Conservation (phyloP, 2,888 invertebrate species). For the Caenorhabditis sinica region DNA sequence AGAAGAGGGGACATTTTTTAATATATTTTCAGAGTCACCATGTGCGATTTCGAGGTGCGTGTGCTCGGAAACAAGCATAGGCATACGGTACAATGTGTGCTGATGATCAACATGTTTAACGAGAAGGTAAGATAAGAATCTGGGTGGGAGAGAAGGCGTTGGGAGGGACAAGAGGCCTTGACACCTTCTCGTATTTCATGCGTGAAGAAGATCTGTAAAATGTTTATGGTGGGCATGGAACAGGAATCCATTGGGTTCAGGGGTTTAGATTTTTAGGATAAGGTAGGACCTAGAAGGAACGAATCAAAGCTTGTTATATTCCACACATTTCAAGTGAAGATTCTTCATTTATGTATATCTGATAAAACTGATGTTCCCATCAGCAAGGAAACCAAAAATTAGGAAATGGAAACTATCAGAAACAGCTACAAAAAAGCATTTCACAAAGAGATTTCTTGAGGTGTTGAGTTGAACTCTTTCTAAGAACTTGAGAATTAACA, state of each 20-base stretch:
- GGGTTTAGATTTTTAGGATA: neutral
- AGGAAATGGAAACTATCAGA: too few species aligned
- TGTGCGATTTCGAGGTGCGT: conserved; percentile 84
- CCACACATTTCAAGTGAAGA: too few species aligned
- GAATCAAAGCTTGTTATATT: too few species aligned
- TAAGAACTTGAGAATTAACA: too few species aligned
- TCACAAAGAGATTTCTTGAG: too few species aligned
- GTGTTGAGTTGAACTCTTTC: too few species aligned
- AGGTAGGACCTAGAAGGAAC: neutral
- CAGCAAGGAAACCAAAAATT: too few species aligned
- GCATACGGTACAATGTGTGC: conserved; percentile 84
- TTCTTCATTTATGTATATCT: too few species aligned
- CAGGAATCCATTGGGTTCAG: neutral
- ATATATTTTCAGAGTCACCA: conserved; percentile 62
- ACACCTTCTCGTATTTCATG: conserved; percentile 57
- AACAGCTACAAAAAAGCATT: too few species aligned
- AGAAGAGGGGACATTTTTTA: conserved; percentile 8
- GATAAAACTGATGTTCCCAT: too few species aligned
- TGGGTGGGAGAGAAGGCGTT: conserved; percentile 17
- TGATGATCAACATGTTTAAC: conserved; percentile 84
- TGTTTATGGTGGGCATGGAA: conserved; percentile 12
- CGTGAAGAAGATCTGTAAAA: conserved; percentile 23
- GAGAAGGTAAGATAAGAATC: conserved; percentile 78
- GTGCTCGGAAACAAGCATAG: conserved; percentile 85
- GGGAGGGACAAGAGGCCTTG: conserved; percentile 27